These are phyloP conservation scores for Gasterosteus nipponicus DNA, from an alignment of 2,113 vertebrate species.

Conservation along the genomic window DNA sequence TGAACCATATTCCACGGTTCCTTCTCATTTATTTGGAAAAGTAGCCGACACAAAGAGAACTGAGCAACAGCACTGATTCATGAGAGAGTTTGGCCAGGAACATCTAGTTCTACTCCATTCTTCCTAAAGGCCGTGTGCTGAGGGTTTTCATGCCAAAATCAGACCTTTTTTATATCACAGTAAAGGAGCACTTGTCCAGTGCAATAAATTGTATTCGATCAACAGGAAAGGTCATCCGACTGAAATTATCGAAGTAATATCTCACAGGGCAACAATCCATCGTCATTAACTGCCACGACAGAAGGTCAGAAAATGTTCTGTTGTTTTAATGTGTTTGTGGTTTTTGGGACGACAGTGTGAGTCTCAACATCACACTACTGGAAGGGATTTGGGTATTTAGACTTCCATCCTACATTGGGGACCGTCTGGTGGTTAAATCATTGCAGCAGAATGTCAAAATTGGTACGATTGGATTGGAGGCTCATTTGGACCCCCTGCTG, in stretches of 20 bases:
- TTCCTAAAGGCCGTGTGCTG: not conserved
- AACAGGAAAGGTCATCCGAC: slow-evolving; percentile 6
- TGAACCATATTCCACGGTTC: not conserved
- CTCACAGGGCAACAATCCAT: not conserved
- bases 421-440: not conserved
- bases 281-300: not conserved
- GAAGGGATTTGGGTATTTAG: not conserved
- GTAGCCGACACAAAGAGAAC: not conserved
- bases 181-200: not conserved
- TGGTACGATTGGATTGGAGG: not conserved
- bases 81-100: not conserved
- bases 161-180: not conserved
- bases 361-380: not conserved
- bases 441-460: not conserved
- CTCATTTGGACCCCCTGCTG: not conserved
- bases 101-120: not conserved
- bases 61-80: not conserved
- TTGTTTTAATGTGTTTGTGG: not conserved
- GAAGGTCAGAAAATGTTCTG: slow-evolving; percentile 2
- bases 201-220: not conserved
- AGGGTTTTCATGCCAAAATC: not conserved
- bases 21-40: not conserved
- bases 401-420: not conserved
- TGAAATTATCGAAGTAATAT: not conserved
- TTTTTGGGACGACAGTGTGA: not conserved